Evolutionary conservation across 2,888 invertebrate genomes (phyloP), one percentile per base, ranked within the genome.

Genomic region (Sarcophaga subvicina): DNA sequence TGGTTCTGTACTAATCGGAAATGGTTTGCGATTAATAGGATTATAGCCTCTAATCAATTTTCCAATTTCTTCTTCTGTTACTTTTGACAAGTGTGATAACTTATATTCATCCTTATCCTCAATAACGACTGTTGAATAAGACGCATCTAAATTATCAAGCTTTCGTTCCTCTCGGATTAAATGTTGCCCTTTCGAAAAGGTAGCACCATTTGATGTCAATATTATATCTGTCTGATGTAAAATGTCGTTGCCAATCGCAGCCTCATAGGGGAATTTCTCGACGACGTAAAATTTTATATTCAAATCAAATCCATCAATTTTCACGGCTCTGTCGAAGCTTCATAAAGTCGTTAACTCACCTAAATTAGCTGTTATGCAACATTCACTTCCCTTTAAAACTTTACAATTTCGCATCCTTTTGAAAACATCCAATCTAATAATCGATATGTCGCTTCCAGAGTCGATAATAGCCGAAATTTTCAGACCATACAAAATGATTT

Each of bases 231-330:
- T 60, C 3, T 72, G 37, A 11, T 62, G 37, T n/a, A 62, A 37
- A 45, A 72, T 72, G 6, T 62, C 72, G 20, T 72, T 72, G 17
- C 72, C 72, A 14, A 72, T 62, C 2, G 45, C 72, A 17, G 45
- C 72, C 11, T 60, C 60, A 62, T 62, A 60, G 1, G 60, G 60
- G 62, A 72, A 72, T n/a, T 62, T 60, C 10, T 72, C 45, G 2
- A 45, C 62, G 3, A 72, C 62, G 20, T 25, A 72, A 45, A 72
- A 27, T 20, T 72, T 60, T 8, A 72, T 62, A n/a, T 59, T 22
- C 14, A 71, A 59, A 59, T 59, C 22, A 60, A 22, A 22, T 1
- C 54, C 70, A 54, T 54, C 54, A 14, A 54, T 54, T 54, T 54
- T 54, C 54, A 54, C 54, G 14, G 4, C 3, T 2, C 3, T 54